Percentiles rank a stretch among this genome's conserved stretches.
Evolutionary conservation across 2,797 vertebrate genomes (phyloP).

Genomic region (Zalophus californianus): DNA sequence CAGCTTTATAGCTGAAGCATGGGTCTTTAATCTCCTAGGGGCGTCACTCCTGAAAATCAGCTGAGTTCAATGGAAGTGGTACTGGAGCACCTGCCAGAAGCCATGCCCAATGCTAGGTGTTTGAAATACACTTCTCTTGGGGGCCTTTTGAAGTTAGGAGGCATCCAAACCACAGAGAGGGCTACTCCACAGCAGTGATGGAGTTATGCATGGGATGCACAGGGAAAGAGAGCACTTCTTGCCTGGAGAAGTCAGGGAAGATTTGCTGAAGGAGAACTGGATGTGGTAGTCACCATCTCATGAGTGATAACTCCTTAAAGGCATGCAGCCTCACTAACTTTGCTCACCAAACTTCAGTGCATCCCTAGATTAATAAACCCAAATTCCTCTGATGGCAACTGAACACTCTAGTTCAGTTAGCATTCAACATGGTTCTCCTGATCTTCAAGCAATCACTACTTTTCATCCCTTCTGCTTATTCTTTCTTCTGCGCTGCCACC

Average conservation of each 20-base stretch:
- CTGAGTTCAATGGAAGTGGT: background rate
- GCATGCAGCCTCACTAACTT: background rate
- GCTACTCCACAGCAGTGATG: background rate
- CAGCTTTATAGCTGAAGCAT: background rate
- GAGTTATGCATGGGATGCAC: background rate
- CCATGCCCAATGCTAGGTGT: background rate
- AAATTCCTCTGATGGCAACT: background rate
- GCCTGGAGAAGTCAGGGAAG: background rate
- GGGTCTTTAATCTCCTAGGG: background rate
- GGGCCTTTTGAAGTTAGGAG: background rate
- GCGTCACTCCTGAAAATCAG: constrained; percentile 4
- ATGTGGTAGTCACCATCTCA: too few relatives aligned
- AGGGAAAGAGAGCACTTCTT: background rate
- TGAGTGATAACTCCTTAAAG: background rate
- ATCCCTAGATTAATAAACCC: background rate
- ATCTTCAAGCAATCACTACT: background rate
- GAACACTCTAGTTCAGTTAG: background rate
- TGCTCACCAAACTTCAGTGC: background rate
- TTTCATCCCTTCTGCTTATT: background rate
- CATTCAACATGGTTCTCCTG: background rate
- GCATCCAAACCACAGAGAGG: constrained; percentile 1
- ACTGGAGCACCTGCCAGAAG: background rate
- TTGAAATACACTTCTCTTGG: background rate
- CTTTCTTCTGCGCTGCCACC: background rate
- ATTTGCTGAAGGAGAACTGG: background rate